Percentiles rank a stretch among this genome's conserved stretches.
phyloP scores from a whole-genome alignment of 2,113 vertebrate species.

The Tenebrosternarchus preto region DNA sequence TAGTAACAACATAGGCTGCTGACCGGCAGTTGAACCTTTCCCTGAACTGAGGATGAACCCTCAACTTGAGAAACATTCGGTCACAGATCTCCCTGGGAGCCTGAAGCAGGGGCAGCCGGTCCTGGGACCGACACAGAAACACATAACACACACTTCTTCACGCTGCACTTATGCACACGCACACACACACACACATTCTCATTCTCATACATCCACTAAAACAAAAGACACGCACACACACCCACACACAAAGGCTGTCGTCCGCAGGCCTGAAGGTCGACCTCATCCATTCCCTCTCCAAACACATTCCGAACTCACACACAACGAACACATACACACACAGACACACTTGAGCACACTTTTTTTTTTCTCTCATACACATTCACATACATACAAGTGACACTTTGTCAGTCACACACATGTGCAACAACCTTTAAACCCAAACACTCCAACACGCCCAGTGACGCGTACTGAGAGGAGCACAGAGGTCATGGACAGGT shows the following conservation, averaged over 20 bases:
- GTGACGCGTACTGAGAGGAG: conserved; percentile 60
- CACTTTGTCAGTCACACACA: conserved; percentile 55
- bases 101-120: conserved; percentile 58
- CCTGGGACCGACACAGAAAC: conserved; percentile 57
- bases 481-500: conserved; percentile 69
- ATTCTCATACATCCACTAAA: conserved; percentile 25
- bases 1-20: conserved; percentile 62
- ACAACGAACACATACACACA: conserved; percentile 20
- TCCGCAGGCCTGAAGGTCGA: conserved; percentile 35
- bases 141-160: conserved; percentile 37
- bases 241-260: conserved; percentile 34
- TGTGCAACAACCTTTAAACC: conserved; percentile 52
- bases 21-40: conserved; percentile 76
- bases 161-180: conserved; percentile 34
- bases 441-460: conserved; percentile 57
- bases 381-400: conserved; percentile 30
- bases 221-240: neutral
- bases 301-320: conserved; percentile 9
- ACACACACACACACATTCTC: conserved; percentile 32
- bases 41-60: conserved; percentile 79
- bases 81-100: conserved; percentile 75
- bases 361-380: neutral
- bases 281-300: neutral
- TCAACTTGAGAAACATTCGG: conserved; percentile 73
- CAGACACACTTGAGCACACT: conserved; percentile 27